Base-by-base conservation (phyloP, 2,113 vertebrate genomes). In the Epinephelus moara region DNA sequence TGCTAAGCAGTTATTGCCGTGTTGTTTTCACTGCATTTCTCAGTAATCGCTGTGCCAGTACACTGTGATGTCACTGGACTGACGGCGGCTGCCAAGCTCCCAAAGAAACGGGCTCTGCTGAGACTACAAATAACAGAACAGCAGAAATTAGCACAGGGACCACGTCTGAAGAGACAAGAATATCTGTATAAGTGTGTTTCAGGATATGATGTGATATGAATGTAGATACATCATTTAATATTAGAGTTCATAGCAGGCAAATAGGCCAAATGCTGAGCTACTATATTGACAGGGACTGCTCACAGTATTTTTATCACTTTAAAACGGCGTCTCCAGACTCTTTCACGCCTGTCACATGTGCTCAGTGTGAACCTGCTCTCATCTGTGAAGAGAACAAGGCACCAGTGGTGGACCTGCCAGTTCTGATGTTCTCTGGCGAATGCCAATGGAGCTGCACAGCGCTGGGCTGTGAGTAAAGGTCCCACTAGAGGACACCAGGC, bases 11-110 rank as follows among this genome's bases (percentile, higher is more conserved):
- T 75, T 77, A 55, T 72, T 61, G 64, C 82, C 53, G 60, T 84
- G 73, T 81, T 86, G 63, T 89, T 89, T 61, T 85, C 75, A 12
- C 67, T 83, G 69, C 50, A 23, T 88, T 84, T 82, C 63, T 78
- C 80, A 71, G 68, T 55, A 49, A 84, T 78, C 40, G 7, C 33
- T 25, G 77, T 85, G 88, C 82, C 92, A 89, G 75, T 23, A 56
- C 17, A 21, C 50, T 4, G 52, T 86, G 81, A 91, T 83, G 66
- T 90, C 89, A 90, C 63, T 19, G 76, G 57, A 76, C 50, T 62
- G 70, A 78, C 70, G 80, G 85, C 66, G 21, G 74, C 84, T 88
- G 90, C 87, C 85, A 91, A 62, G 62, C 79, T 75, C 59, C 42
- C 30, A 30, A 30, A 30, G 30, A 30, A 30, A 30, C 30, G 30